Conservation (phyloP, 2,888 invertebrate species). For the Acrobasis consociella region DNA sequence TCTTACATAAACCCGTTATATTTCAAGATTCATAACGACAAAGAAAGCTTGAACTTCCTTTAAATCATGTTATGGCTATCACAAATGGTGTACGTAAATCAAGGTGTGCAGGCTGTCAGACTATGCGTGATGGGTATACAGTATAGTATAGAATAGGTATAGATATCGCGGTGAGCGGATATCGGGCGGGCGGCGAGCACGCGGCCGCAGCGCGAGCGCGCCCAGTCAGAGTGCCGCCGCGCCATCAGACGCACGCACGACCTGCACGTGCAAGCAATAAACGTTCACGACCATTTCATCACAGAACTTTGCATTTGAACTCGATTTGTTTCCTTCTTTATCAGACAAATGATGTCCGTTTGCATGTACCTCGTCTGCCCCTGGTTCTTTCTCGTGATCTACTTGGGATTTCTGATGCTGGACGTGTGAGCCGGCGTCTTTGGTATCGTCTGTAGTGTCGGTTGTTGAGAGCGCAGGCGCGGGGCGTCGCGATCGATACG, state of each 20-base stretch:
- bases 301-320: slow-evolving; percentile 58
- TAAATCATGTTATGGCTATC: slow-evolving; percentile 37
- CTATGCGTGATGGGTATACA: slow-evolving; percentile 46
- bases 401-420: slow-evolving; percentile 85
- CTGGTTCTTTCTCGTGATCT: slow-evolving; percentile 86
- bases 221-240: slow-evolving; percentile 83
- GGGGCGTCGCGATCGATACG: slow-evolving; percentile 67
- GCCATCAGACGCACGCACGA: slow-evolving; percentile 78
- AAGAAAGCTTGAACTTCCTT: slow-evolving; percentile 25
- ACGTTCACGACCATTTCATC: slow-evolving; percentile 56
- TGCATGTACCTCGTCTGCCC: slow-evolving; percentile 86
- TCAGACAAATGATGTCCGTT: slow-evolving; percentile 73
- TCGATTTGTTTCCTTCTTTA: slow-evolving; percentile 41
- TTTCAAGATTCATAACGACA: slow-evolving; percentile 13
- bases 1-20: neutral
- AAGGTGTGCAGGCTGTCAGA: slow-evolving; percentile 67
- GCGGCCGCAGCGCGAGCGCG: slow-evolving; percentile 78
- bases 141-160: slow-evolving; percentile 43
- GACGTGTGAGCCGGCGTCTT: slow-evolving; percentile 76
- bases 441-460: slow-evolving; percentile 41
- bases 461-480: slow-evolving; percentile 67
- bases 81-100: slow-evolving; percentile 61
- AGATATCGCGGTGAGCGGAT: slow-evolving; percentile 73
- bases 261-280: slow-evolving; percentile 58
- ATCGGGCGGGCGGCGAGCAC: slow-evolving; percentile 72